Base-by-base conservation (phyloP, 2,797 vertebrate species). In the Brachyalestes nurse region DNA sequence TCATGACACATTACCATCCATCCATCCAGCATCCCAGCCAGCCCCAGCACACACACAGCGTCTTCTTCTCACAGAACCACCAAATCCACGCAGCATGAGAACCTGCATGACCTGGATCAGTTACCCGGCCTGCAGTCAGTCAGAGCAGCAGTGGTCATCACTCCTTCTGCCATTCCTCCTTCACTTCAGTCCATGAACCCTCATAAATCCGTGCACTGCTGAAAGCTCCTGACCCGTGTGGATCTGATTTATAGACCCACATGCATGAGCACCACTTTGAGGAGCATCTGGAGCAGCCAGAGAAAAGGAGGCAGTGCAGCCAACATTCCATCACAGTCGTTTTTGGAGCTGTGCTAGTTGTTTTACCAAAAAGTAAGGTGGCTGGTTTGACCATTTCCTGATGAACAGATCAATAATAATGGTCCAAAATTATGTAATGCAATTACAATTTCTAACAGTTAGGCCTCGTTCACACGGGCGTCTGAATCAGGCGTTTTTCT, bases 301-400 rank as follows among this genome's bases (percentile, higher is more conserved):
- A 83, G 45, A 38, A 72, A 71, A 51, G 80, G 75, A 85, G 76
- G 90, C 91, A 9, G 21, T 91, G 89, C 91, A 91, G 92, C 93
- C 92, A 87, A 85, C 90, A 93, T 91, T 91, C 93, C 92, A 93
- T 93, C 12, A 23, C 58, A n/a, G n/a, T 23, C 1, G 12, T 21
- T 21, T 23, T 58, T 21, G 28, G 28, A 28, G 28, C 12, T 6
- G 8, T 23, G 10, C 1, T 49, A 28, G 28, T 42, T 42, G 5
- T 57, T 7, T 57, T 57, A 17, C 51, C 16, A 12, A 53, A 16
- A 14, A 53, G 16, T 16, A 53, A 5, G 4, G 16, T 5, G 16
- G 13, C 51, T 53, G 51, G 1, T 53, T 16, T 53, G 4, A 16
- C 4, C 51, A 53, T 14, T 2, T 42, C 42, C 42, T 42, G 0